Evolutionary conservation across 2,888 invertebrate genomes (phyloP).

Genomic region (Eupithecia tripunctaria): DNA sequence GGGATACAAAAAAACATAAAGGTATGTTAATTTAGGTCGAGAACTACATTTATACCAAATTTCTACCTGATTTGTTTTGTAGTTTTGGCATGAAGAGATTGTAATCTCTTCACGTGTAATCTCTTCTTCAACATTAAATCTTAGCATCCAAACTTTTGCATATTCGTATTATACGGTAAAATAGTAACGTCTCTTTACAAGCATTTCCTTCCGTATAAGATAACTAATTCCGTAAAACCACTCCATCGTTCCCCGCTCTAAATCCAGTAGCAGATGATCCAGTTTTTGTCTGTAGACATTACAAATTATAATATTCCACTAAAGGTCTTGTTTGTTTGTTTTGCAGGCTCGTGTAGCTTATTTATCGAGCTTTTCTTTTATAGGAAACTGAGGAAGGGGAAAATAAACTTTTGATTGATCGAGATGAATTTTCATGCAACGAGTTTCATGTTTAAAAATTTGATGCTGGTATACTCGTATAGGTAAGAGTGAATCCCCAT

Average conservation of each 20-base stretch:
- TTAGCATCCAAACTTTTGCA: background rate
- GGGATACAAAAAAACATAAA: too few relatives aligned
- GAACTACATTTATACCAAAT: too few relatives aligned
- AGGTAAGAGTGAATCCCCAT: background rate
- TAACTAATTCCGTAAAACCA: constrained; percentile 6
- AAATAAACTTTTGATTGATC: background rate
- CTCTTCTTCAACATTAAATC: background rate
- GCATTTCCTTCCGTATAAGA: background rate
- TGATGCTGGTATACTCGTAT: too few relatives aligned
- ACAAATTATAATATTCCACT: constrained; percentile 77
- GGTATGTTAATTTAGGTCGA: background rate
- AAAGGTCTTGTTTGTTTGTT: constrained; percentile 55
- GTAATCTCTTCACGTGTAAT: too few relatives aligned
- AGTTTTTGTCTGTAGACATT: constrained; percentile 59
- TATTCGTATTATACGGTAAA: too few relatives aligned
- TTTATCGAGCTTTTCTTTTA: background rate
- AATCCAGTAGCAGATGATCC: constrained; percentile 36
- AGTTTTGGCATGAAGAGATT: background rate
- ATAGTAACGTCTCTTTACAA: background rate
- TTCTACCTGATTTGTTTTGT: too few relatives aligned
- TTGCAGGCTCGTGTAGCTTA: constrained; percentile 46
- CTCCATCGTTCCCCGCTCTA: constrained; percentile 30
- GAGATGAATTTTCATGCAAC: background rate
- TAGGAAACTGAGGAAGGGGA: background rate
- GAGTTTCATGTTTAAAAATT: background rate